Base-by-base conservation (phyloP, 2,797 vertebrate species). In the Chrysocyon brachyurus region DNA sequence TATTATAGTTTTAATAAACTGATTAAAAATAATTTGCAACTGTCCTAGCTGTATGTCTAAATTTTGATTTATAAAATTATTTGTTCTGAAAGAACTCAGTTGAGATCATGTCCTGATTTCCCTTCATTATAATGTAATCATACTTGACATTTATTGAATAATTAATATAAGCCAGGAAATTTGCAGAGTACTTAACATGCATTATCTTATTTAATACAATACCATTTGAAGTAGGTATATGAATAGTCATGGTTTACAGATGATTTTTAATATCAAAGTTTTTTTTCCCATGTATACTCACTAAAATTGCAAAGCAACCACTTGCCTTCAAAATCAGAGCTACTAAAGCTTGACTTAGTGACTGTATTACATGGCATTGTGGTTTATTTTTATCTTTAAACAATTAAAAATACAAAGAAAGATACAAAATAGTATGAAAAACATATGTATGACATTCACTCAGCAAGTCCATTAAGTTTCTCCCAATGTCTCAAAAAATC, bases 131-230 rank as follows among this genome's bases (percentile, higher is more conserved):
- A 90, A 75, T 68, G 22, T 90, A 85, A 90, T 90, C 46, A 46
- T 36, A 66, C 31, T 54, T 96, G 78, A 88, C 36, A 66, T 89
- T 82, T 96, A 89, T 36, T 95, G 90, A 96, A 22, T 81, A 93
- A 96, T 83, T 89, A 88, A 68, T 54, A 68, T 40, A 78, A 94
- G 16, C 31, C 16, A 84, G 68, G 31, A 68, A 84, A 87, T 81
- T 21, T 84, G 5, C 17, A 63, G 26, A 75, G 19, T 73, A 36
- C 21, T 94, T 89, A 94, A 75, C 16, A 21, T 82, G 56, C 2
- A 87, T 95, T 90, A 52, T 87, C 52, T 56, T 68, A 84, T 70
- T 91, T 73, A 28, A 78, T 68, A 84, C 17, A 87, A 33, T 72
- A 68, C 0, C 24, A 79, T 61, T 56, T 22, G 1, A 97, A 79